Base-by-base conservation (phyloP, 1,140 invertebrate genomes). In the Oscheius sp. region DNA sequence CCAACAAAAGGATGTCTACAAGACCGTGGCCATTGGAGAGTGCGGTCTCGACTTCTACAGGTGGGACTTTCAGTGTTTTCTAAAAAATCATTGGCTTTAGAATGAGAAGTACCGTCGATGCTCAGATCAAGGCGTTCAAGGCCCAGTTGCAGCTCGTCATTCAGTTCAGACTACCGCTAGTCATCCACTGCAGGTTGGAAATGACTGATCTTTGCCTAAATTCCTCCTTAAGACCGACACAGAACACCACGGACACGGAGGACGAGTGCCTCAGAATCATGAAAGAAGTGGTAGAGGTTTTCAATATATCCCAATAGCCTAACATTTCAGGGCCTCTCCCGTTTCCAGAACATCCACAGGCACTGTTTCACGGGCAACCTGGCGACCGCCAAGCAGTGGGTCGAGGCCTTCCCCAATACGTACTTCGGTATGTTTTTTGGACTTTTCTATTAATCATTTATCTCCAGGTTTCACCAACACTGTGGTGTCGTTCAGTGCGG, bases 251-350 rank as follows among this genome's bases (percentile, higher is more conserved):
- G n/a, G n/a, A n/a, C n/a, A 23, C 52, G 3, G 67, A 68, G 23
- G 45, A 59, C 15, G 35, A 59, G 45, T 68, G 67, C 34, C 36
- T 68, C 3, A n/a, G 45, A 23, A 61, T 68, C 34, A 26, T 68
- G n/a, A 32, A 67, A 55, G 36, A 68, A 35, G 67, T 59, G 20
- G 31, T 7, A 58, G n/a, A n/a, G n/a, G n/a, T n/a, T n/a, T n/a
- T n/a, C n/a, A n/a, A n/a, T n/a, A n/a, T n/a, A n/a, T n/a, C n/a
- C n/a, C n/a, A n/a, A n/a, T n/a, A n/a, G n/a, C n/a, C n/a, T n/a
- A n/a, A n/a, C n/a, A n/a, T n/a, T n/a, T n/a, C n/a, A n/a, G n/a
- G n/a, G n/a, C n/a, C 34, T 20, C 2, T 29, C 35, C 15, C 52
- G 7, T 13, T 68, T 36, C n/a, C 55, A 58, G 0, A 59, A 45